phyloP scores from a whole-genome alignment of 2,113 vertebrate genomes.

The Nesoenas mayeri region DNA sequence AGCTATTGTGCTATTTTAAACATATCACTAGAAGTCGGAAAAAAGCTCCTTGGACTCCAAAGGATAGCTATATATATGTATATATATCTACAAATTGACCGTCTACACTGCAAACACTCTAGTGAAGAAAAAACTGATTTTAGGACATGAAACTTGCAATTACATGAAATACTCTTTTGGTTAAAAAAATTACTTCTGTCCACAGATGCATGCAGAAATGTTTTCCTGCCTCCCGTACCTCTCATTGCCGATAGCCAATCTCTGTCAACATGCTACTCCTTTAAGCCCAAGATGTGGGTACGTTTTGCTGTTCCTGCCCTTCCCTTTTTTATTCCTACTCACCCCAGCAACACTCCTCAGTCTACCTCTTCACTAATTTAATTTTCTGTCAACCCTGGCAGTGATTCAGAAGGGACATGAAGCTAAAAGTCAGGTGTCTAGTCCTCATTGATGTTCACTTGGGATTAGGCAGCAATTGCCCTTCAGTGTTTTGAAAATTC shows the following conservation, averaged over 20 bases:
- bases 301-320: constrained; percentile 38
- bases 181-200: neutral
- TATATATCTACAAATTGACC: neutral
- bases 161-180: neutral
- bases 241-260: neutral
- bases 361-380: neutral
- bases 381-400: neutral
- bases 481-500: neutral
- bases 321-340: neutral
- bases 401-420: neutral
- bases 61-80: neutral
- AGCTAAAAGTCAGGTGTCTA: neutral
- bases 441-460: neutral
- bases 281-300: constrained; percentile 27
- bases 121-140: constrained; percentile 53
- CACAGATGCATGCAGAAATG: neutral
- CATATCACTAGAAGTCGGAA: constrained; percentile 18
- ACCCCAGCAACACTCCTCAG: neutral
- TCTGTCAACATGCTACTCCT: neutral
- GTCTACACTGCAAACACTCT: constrained; percentile 53
- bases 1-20: constrained; percentile 1
- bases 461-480: neutral
- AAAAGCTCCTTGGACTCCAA: neutral
- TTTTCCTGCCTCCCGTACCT: neutral
- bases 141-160: neutral